phyloP scores from a whole-genome alignment of 2,113 vertebrate genomes.

The Myrmecophaga tridactyla region DNA sequence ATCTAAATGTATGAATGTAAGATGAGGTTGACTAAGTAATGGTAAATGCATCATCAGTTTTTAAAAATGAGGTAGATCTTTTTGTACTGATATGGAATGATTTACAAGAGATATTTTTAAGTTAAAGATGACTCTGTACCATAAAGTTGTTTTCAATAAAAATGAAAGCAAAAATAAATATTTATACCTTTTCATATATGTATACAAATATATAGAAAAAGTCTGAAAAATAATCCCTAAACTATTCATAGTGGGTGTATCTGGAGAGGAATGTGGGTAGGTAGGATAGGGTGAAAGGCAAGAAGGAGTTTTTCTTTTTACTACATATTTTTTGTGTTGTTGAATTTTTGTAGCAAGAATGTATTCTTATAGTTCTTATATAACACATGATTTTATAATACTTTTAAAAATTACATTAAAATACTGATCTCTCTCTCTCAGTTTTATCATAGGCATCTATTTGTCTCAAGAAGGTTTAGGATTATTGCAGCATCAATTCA shows the following conservation, averaged over 20 bases:
- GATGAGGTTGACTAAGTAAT: background rate
- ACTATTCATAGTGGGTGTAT: background rate
- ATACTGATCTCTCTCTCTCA: background rate
- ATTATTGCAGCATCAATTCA: background rate
- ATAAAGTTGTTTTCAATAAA: background rate
- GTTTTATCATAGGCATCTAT: background rate
- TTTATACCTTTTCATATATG: background rate
- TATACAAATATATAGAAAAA: background rate
- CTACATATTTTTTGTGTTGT: background rate
- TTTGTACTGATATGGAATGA: background rate
- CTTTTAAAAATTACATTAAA: background rate
- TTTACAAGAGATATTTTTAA: background rate
- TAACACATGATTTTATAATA: background rate
- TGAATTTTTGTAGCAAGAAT: background rate
- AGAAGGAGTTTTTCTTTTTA: background rate
- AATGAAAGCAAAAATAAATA: background rate
- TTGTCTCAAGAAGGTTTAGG: background rate
- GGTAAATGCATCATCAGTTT: background rate
- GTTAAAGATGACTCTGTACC: background rate
- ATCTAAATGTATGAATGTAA: background rate
- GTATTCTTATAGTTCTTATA: background rate
- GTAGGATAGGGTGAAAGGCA: background rate
- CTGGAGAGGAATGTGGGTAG: background rate
- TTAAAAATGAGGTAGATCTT: background rate
- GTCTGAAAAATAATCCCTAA: background rate